A percentile compares a stretch with the other conserved stretches of the same genome.
phyloP scores from a whole-genome alignment of 2,113 vertebrate species.

The Chitala chitala region DNA sequence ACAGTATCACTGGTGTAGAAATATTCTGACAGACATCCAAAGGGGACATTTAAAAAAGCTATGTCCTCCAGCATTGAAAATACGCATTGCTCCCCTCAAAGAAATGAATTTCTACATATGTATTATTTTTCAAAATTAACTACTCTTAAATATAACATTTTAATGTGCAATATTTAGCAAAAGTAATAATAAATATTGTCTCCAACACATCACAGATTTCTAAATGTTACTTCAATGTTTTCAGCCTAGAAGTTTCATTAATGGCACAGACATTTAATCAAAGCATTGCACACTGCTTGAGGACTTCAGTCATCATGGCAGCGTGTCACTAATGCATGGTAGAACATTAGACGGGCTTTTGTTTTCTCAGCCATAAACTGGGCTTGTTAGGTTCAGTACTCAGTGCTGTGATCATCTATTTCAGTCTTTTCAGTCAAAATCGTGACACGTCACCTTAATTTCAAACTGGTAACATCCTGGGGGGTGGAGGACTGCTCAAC shows the following conservation, averaged over 20 bases:
- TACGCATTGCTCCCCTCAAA: not conserved
- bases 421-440: not conserved
- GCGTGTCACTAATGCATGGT: no score
- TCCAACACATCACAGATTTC: conserved; percentile 7
- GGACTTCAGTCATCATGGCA: not conserved
- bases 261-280: not conserved
- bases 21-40: not conserved
- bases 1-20: not conserved
- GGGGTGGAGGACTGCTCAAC: not conserved
- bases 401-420: not conserved
- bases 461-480: not conserved
- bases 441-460: not conserved
- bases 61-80: not conserved
- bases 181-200: conserved; percentile 8
- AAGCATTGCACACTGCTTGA: not conserved
- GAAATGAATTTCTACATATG: not conserved
- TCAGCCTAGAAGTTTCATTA: conserved; percentile 14
- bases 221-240: conserved; percentile 5
- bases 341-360: not conserved
- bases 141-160: not conserved
- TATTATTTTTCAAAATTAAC: not conserved
- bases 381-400: not conserved
- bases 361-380: not conserved
- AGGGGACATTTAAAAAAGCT: not conserved
- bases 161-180: conserved; percentile 11